Base-by-base conservation (phyloP, 2,113 vertebrate genomes). In the Serilophus lunatus region DNA sequence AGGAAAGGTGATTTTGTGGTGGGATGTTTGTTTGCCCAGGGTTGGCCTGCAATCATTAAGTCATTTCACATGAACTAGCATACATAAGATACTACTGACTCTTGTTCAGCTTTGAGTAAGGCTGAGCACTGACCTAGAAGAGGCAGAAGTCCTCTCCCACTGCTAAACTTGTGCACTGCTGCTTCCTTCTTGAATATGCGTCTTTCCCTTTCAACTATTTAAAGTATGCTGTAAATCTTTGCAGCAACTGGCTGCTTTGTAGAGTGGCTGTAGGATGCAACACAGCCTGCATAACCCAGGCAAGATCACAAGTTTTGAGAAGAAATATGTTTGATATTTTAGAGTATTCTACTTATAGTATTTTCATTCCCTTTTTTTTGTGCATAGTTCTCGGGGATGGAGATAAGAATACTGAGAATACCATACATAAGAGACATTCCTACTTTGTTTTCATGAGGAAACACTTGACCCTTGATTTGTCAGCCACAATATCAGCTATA, bases 141-240 rank as follows among this genome's bases (percentile, higher is more conserved):
- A 33, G 18, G 36, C 24, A 81, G 82, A 74, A 75, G 26, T 88
- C 29, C 42, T 81, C 51, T 92, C 47, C 29, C 36, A 68, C 47
- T 20, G 35, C 17, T 79, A 75, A 82, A 79, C 33, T 36, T 51
- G 44, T 7, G 10, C 0, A 0, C 29, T 3, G 0, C 86, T 90
- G 75, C 56, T 64, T 94, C 49, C 20, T 20, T 38, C n/a, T 75
- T 56, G 47, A 86, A 56, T 28, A 29, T 3, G 2, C 0, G 9
- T 24, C 54, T 92, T 70, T 77, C 54, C 28, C 49, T 75, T 31
- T 60, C 26, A 68, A 31, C 29, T 60, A 36, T 75, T 75, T 75
- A 40, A 92, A 64, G 25, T 31, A 18, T 29, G 49, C n/a, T 86
- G 53, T 47, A 83, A 78, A 71, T 50, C 65, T 78, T 51, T 72